These are phyloP conservation scores for Pseudochromis fuscus DNA, from an alignment of 2,797 vertebrate genomes.

Conservation along the genomic window DNA sequence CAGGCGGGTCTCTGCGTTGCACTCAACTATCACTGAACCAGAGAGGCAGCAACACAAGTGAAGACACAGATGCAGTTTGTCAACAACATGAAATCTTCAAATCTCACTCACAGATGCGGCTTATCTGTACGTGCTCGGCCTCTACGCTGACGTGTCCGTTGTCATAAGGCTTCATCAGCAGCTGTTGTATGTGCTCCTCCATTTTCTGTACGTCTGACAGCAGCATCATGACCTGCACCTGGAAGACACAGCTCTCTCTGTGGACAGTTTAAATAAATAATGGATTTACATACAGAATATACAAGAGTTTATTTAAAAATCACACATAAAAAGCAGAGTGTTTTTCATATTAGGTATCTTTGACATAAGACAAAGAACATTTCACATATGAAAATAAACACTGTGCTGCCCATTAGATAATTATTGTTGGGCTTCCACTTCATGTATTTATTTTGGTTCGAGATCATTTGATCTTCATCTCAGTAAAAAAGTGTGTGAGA, in stretches of 20 bases:
- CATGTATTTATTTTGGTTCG: too few relatives aligned
- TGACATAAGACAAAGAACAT: too few relatives aligned
- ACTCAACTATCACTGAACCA: conserved; percentile 68
- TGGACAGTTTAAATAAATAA: conserved; percentile 1
- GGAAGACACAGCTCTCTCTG: conserved; percentile 81
- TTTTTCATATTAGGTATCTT: too few relatives aligned
- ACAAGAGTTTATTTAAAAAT: too few relatives aligned
- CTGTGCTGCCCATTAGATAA: too few relatives aligned
- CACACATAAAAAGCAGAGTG: too few relatives aligned
- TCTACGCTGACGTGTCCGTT: conserved; percentile 53
- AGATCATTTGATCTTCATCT: neutral
- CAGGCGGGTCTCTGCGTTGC: conserved; percentile 60
- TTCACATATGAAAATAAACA: too few relatives aligned
- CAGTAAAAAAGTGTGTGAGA: neutral
- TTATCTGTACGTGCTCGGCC: conserved; percentile 73
- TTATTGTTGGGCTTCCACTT: too few relatives aligned
- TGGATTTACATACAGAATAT: neutral
- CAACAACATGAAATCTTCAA: neutral
- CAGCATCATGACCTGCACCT: conserved; percentile 70
- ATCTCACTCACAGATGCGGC: conserved; percentile 75
- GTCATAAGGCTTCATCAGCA: conserved; percentile 66
- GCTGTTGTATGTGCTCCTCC: conserved; percentile 55
- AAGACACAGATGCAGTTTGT: conserved; percentile 5
- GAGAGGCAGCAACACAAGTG: neutral
- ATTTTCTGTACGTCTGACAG: conserved; percentile 61